Conservation (phyloP, 2,113 vertebrate species). For the Ceyx melanurus region DNA sequence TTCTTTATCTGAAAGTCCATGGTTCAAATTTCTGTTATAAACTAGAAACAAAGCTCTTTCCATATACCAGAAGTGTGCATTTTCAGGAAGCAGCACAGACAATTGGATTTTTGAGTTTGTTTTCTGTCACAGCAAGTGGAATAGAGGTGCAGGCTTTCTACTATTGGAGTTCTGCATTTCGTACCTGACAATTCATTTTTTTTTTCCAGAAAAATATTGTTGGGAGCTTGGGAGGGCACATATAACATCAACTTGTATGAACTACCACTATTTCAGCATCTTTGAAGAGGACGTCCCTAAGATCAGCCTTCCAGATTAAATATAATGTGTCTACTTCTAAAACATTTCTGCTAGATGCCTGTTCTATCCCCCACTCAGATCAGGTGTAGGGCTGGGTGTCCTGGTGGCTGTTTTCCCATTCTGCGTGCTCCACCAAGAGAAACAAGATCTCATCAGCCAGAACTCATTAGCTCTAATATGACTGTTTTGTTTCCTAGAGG, state of each 20-base stretch:
- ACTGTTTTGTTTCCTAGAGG: not conserved
- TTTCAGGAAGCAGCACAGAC: not conserved
- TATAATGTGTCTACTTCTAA: not conserved
- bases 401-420: not conserved
- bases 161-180: not conserved
- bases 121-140: not conserved
- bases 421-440: fast-evolving
- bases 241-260: not conserved
- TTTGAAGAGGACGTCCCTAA: not conserved
- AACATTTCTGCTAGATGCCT: not conserved
- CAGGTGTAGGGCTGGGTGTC: not conserved
- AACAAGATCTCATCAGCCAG: not conserved
- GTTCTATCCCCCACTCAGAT: not conserved
- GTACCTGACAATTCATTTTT: not conserved
- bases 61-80: not conserved
- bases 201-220: not conserved
- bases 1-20: not conserved
- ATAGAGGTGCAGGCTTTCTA: not conserved
- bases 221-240: not conserved
- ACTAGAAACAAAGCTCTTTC: not conserved
- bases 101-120: not conserved
- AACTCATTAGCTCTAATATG: fast-evolving
- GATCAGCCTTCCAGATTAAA: not conserved
- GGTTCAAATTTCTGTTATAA: not conserved
- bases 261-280: not conserved